Conservation (phyloP, 2,797 vertebrate genomes). For the Sebastes wilsoni region DNA sequence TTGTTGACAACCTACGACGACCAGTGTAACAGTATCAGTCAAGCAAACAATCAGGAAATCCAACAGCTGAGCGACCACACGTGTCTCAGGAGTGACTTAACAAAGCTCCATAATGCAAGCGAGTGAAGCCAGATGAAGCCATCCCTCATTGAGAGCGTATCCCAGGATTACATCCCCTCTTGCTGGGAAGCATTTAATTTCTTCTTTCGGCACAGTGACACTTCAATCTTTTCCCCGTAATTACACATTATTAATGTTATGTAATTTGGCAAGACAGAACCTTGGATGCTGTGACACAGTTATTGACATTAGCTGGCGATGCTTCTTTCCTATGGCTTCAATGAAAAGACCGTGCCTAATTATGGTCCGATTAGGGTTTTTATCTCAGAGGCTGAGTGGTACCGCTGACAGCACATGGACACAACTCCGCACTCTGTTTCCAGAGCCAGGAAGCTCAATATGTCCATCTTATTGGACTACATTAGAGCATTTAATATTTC, state of each 20-base stretch:
- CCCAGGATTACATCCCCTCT: conserved; percentile 50
- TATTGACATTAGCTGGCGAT: conserved; percentile 73
- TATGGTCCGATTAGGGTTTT: conserved; percentile 71
- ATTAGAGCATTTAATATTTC: conserved; percentile 3
- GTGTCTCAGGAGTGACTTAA: conserved; percentile 26
- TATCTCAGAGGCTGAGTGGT: conserved; percentile 49
- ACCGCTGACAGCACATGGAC: conserved; percentile 40
- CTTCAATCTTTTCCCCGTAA: conserved; percentile 76
- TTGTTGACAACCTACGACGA: conserved; percentile 44
- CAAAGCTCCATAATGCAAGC: conserved; percentile 32
- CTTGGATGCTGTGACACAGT: conserved; percentile 69
- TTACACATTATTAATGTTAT: conserved; percentile 81
- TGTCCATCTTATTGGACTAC: background rate
- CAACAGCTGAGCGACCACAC: conserved; percentile 26
- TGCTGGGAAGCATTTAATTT: conserved; percentile 74
- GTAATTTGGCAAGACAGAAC: conserved; percentile 73
- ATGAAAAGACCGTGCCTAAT: conserved; percentile 71
- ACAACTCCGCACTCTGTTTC: conserved; percentile 2
- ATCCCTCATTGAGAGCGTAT: conserved; percentile 38
- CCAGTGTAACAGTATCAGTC: conserved; percentile 37
- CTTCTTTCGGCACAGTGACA: conserved; percentile 74
- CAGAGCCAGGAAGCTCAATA: conserved; percentile 12
- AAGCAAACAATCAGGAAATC: conserved; percentile 42
- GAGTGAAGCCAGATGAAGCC: conserved; percentile 45
- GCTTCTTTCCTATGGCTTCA: conserved; percentile 69